Conservation (phyloP, 1,140 invertebrate species). For the Drosophila seguyi region DNA sequence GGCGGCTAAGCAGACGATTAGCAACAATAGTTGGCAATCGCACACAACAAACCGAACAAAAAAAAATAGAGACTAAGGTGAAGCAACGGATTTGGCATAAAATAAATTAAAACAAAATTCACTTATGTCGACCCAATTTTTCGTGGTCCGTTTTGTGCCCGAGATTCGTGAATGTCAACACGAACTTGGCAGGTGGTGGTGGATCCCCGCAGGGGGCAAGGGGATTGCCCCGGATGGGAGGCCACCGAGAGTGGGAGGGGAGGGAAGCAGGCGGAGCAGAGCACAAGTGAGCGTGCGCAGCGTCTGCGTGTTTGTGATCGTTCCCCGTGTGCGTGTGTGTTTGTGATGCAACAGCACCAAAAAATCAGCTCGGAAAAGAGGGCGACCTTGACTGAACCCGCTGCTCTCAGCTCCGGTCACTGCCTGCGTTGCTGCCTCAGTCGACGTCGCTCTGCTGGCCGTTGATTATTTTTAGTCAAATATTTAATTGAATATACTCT, state of each 20-base stretch:
- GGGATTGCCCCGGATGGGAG: constrained; percentile 36
- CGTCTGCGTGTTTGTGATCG: constrained; percentile 9
- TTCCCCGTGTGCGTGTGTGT: constrained; percentile 8
- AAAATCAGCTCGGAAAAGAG: constrained; percentile 59
- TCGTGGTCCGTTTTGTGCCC: constrained; percentile 47
- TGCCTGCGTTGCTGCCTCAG: constrained; percentile 29
- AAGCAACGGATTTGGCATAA: constrained; percentile 71
- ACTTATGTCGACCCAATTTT: constrained; percentile 78
- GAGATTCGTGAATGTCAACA: constrained; percentile 80
- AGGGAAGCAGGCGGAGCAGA: not conserved
- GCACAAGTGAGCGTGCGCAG: constrained; percentile 52
- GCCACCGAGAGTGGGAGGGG: constrained; percentile 22
- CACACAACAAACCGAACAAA: constrained; percentile 16
- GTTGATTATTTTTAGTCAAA: constrained; percentile 67
- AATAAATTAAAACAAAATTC: constrained; percentile 66
- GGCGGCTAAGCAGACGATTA: constrained; percentile 35
- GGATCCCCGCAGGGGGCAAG: constrained; percentile 16
- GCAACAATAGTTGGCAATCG: constrained; percentile 52
- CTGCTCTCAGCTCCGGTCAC: constrained; percentile 18
- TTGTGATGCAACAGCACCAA: constrained; percentile 66
- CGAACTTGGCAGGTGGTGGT: constrained; percentile 42
- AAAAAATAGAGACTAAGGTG: constrained; percentile 44
- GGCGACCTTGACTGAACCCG: constrained; percentile 77
- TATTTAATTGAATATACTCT: constrained; percentile 28
- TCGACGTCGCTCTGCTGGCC: constrained; percentile 36